These are phyloP conservation scores for Scaptomyza tumidula DNA, from an alignment of 2,888 invertebrate genomes.

Conservation along the genomic window DNA sequence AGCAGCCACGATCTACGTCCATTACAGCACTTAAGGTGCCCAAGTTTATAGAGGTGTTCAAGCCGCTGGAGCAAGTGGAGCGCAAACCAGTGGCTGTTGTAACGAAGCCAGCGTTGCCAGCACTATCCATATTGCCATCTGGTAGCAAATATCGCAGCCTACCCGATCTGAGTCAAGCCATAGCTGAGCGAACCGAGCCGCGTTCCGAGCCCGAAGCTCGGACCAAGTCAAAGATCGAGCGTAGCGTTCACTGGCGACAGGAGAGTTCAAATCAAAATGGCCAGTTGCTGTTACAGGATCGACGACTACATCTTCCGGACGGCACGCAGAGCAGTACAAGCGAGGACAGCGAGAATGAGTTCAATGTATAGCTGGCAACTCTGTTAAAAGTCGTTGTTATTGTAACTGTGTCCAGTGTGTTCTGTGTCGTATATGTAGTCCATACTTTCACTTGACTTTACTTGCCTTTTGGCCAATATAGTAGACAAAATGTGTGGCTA, in stretches of 20 bases:
- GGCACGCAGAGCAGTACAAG: background rate
- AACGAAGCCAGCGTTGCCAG: background rate
- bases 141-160: constrained; percentile 38
- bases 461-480: constrained; percentile 5
- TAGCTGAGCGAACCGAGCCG: background rate
- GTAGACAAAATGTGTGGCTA: no score
- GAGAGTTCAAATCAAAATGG: constrained; percentile 15
- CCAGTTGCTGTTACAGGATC: constrained; percentile 33
- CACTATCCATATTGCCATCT: background rate
- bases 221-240: background rate
- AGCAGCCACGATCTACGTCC: background rate
- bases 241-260: constrained; percentile 48
- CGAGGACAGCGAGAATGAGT: constrained; percentile 32
- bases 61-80: background rate
- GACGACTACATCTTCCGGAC: constrained; percentile 19
- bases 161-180: constrained; percentile 30
- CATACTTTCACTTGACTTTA: constrained; percentile 1
- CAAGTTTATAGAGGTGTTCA: constrained; percentile 52
- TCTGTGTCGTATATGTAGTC: background rate
- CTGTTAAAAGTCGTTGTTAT: background rate
- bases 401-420: background rate
- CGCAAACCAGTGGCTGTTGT: background rate
- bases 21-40: constrained; percentile 14
- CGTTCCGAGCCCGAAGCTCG: constrained; percentile 2
- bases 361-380: constrained; percentile 42